These are phyloP conservation scores for Argyresthia albistria DNA, from an alignment of 2,888 invertebrate species.

Conservation along the genomic window DNA sequence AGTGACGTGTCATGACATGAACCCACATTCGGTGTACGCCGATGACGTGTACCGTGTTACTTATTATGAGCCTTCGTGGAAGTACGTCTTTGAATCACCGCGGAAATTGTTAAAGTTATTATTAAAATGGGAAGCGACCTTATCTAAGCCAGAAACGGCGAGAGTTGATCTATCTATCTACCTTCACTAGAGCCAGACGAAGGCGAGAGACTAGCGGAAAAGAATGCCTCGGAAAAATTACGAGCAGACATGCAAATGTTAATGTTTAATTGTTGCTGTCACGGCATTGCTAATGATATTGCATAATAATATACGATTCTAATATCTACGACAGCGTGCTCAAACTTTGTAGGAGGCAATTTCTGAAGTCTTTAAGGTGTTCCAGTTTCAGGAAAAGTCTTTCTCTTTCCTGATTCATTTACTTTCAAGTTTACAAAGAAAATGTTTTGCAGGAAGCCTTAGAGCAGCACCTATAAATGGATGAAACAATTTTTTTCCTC, in stretches of 20 bases:
- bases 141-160: conserved; percentile 12
- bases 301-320: too few species aligned
- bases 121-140: background rate
- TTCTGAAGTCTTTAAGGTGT: too few species aligned
- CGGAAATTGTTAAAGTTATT: background rate
- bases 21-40: background rate
- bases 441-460: too few species aligned
- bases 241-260: conserved; percentile 39
- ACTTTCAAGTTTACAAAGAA: too few species aligned
- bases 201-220: conserved; percentile 40
- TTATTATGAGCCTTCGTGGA: background rate
- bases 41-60: background rate
- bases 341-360: too few species aligned
- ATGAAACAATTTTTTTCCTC: too few species aligned
- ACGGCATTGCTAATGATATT: conserved; percentile 21
- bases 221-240: conserved; percentile 30
- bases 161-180: conserved; percentile 13
- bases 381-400: too few species aligned
- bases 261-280: conserved; percentile 28
- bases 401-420: too few species aligned
- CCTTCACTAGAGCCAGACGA: conserved; percentile 21
- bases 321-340: too few species aligned
- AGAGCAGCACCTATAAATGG: too few species aligned
- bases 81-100: background rate
- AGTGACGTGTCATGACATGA: background rate